These are phyloP conservation scores for Pseudochirops corinnae DNA, from an alignment of 2,797 vertebrate species.

Conservation along the genomic window DNA sequence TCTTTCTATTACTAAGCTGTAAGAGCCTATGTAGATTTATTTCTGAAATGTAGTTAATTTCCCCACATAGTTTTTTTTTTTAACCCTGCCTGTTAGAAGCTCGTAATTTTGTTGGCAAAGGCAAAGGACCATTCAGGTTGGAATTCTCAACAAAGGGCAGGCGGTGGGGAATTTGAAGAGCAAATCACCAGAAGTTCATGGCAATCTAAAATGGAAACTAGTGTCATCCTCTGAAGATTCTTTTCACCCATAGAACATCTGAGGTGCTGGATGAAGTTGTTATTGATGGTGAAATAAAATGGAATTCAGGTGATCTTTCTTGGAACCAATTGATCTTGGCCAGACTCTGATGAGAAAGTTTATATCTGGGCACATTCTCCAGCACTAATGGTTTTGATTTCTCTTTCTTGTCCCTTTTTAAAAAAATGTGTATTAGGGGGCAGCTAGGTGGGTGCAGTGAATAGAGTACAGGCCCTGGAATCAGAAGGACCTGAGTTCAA, in stretches of 20 bases:
- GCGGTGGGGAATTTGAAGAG: not conserved
- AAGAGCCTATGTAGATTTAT: not conserved
- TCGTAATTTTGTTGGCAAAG: not conserved
- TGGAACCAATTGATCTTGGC: constrained; percentile 42
- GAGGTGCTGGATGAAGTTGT: constrained; percentile 40
- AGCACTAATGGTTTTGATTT: constrained; percentile 56
- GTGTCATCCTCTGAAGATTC: constrained; percentile 21
- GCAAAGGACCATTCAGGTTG: not conserved
- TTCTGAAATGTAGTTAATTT: not conserved
- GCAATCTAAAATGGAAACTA: not conserved
- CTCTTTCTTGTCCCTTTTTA: not conserved
- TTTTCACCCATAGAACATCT: constrained; percentile 12
- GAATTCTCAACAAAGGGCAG: not conserved
- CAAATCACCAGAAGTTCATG: not conserved
- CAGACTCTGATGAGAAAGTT: constrained; percentile 61
- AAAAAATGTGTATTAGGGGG: not conserved
- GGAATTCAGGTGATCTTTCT: constrained; percentile 67
- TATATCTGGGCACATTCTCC: constrained; percentile 42
- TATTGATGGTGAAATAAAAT: constrained; percentile 28
- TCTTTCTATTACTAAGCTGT: not conserved
- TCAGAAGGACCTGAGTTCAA: too few species aligned
- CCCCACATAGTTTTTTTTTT: not conserved
- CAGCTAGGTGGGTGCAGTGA: too few species aligned
- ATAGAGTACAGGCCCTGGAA: too few species aligned
- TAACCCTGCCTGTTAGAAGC: not conserved